Conservation (phyloP, 1,140 invertebrate species). For the Tachypleus tridentatus region DNA sequence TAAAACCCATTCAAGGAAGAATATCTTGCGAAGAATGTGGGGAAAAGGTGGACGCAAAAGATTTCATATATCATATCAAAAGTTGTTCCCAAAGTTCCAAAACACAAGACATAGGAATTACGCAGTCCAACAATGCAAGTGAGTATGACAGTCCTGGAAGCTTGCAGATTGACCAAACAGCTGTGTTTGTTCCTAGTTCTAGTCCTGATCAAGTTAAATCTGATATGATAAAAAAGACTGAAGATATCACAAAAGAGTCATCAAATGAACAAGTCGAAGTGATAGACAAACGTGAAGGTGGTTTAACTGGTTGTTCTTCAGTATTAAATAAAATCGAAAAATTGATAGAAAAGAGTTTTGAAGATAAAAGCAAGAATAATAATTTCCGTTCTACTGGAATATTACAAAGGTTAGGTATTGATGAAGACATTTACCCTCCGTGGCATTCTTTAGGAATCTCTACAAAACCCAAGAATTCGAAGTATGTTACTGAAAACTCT, state of each 20-base stretch:
- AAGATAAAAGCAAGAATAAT: constrained; percentile 47
- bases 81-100: constrained; percentile 34
- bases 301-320: constrained; percentile 33
- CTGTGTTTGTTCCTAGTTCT: no score
- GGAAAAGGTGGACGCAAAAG: constrained; percentile 84
- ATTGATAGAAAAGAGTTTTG: constrained; percentile 92
- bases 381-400: constrained; percentile 54
- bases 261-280: no score
- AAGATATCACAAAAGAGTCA: no score
- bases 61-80: constrained; percentile 84
- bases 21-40: constrained; percentile 94
- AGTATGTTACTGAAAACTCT: no score
- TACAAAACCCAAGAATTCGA: no score
- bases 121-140: no score
- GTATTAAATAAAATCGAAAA: constrained; percentile 93
- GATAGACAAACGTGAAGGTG: no score
- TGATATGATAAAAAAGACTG: no score
- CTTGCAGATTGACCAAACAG: no score
- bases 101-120: constrained; percentile 6
- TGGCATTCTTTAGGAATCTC: constrained; percentile 17
- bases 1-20: constrained; percentile 17
- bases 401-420: constrained; percentile 78
- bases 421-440: constrained; percentile 43
- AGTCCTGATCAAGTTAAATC: no score
- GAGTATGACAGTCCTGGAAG: no score